Base-by-base conservation (phyloP, 2,888 invertebrate genomes). In the Thumatha senex region DNA sequence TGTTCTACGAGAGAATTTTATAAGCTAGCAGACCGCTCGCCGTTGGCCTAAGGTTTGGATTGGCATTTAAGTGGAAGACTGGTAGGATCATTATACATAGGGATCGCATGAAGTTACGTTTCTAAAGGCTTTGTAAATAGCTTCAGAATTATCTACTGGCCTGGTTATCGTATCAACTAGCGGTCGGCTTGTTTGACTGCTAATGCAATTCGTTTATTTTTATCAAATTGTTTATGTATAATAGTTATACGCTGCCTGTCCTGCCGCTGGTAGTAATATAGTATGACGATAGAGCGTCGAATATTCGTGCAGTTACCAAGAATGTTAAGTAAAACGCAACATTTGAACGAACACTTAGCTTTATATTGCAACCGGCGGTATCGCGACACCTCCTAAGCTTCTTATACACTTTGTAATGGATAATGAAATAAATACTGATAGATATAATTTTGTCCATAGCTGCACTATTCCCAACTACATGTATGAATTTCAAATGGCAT, bases 1-100 rank as follows among this genome's bases (percentile, higher is more conserved):
- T 99, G 35, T 99, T 99, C 89, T 99, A 99, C 85, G 98, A 99
- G 86, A 94, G 98, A 83, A 96, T 98, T 82, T 92, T 95, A 84
- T 97, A 95, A 84, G 66, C 56, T 48, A 12, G 33, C 24, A 15
- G 30, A 41, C 30, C 29, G 33, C 39, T 33, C 29, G 24, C 30
- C 58, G 56, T 42, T 51, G 74, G 77, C 76, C 78, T 80, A 74
- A 44, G 13, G 65, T 56, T 58, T 66, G 68, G 69, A 67, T 74
- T 76, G 84, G 84, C 86, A 84, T 84, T 85, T 84, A 84, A 72
- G 81, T 72, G 84, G 82, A 83, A 86, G 85, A 86, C 86, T 84
- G 78, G 73, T 74, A 74, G 64, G 67, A 66, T 63, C 55, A 72
- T 67, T 61, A 52, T 62, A 58, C 56, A 56, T 73, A 71, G 67